These are phyloP conservation scores for Nomada flava DNA, from an alignment of 2,888 invertebrate genomes.

Conservation along the genomic window DNA sequence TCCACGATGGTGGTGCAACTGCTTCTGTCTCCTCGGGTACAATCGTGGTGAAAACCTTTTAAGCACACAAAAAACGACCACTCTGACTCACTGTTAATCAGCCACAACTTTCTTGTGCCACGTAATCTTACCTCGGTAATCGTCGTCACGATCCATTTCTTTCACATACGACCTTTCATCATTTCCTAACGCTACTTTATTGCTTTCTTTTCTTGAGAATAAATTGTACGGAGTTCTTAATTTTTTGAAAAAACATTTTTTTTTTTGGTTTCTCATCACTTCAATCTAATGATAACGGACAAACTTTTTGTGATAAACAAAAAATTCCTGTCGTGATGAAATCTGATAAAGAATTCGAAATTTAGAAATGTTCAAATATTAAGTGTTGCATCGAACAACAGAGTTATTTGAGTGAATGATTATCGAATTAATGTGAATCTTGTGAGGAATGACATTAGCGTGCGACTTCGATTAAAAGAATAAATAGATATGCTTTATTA, in stretches of 20 bases:
- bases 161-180: conserved; percentile 12
- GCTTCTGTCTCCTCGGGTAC: conserved; percentile 62
- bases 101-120: conserved; percentile 44
- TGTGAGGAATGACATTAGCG: no score
- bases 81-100: conserved; percentile 57
- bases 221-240: neutral
- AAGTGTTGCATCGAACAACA: no score
- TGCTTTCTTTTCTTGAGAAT: neutral
- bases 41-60: conserved; percentile 70
- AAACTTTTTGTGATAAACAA: neutral
- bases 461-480: no score
- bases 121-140: conserved; percentile 54
- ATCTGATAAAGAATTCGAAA: neutral
- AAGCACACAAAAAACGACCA: conserved; percentile 68
- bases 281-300: neutral
- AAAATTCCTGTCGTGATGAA: conserved; percentile 3
- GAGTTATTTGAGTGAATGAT: no score
- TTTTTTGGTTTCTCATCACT: neutral
- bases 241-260: neutral
- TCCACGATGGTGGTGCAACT: conserved; percentile 67
- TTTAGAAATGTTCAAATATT: neutral
- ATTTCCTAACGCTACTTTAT: conserved; percentile 4
- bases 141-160: conserved; percentile 45
- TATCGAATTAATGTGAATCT: no score
- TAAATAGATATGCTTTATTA: no score